phyloP scores from a whole-genome alignment of 2,113 vertebrate genomes.

The Cyanocitta stelleri region DNA sequence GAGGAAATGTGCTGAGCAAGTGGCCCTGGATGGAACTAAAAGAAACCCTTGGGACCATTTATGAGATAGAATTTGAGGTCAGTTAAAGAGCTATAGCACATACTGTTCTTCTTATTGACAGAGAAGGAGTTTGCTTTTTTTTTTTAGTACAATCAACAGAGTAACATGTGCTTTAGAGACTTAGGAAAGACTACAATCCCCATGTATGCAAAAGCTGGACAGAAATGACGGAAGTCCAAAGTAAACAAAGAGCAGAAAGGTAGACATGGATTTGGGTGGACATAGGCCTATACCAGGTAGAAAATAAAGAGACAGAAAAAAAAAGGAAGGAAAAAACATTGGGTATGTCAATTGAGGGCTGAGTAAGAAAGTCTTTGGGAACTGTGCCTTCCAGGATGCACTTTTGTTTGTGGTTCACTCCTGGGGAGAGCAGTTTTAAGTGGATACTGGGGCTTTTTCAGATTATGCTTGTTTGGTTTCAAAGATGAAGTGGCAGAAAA shows the following conservation, averaged over 20 bases:
- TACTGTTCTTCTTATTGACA: conserved; percentile 15
- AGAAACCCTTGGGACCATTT: conserved; percentile 18
- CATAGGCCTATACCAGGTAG: neutral
- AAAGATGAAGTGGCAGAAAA: neutral
- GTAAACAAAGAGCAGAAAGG: neutral
- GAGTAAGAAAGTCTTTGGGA: neutral
- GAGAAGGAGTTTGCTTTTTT: neutral
- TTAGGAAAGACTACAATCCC: neutral
- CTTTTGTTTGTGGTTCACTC: neutral
- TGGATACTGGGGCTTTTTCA: neutral
- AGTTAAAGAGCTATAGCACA: conserved; percentile 26
- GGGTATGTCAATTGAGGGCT: neutral
- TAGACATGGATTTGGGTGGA: neutral
- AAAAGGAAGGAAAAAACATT: neutral
- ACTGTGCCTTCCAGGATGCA: neutral
- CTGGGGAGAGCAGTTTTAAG: neutral
- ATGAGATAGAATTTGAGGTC: neutral
- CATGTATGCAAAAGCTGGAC: neutral
- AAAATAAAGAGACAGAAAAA: neutral
- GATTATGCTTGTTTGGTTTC: neutral
- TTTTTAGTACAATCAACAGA: conserved; percentile 19
- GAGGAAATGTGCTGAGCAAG: conserved; percentile 45
- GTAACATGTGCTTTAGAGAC: neutral
- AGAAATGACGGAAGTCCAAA: neutral
- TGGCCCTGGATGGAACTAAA: neutral